phyloP scores from a whole-genome alignment of 2,797 vertebrate genomes.

The Onychomys leucogaster region DNA sequence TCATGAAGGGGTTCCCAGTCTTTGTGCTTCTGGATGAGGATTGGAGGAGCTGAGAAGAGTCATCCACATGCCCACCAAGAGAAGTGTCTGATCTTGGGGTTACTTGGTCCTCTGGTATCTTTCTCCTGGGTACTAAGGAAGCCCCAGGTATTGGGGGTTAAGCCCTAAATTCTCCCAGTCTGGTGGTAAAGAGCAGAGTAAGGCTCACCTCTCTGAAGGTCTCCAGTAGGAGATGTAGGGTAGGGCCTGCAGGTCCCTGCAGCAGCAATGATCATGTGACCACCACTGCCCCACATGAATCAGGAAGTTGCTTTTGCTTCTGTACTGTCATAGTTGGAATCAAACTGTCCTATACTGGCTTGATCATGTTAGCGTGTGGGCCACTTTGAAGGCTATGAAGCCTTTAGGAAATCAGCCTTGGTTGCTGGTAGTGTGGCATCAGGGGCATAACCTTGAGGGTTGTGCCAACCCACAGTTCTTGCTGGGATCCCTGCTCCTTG shows the following conservation, averaged over 20 bases:
- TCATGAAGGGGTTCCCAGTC: not conserved
- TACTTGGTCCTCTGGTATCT: not conserved
- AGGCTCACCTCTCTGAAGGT: not conserved
- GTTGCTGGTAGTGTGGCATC: too few relatives aligned
- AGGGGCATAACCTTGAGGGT: not conserved
- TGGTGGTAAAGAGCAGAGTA: not conserved
- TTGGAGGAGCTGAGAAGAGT: conserved; percentile 24
- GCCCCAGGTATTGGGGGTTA: not conserved
- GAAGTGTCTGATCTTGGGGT: not conserved
- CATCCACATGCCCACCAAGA: not conserved
- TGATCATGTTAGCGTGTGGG: not conserved
- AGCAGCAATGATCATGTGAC: not conserved
- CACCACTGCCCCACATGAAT: not conserved
- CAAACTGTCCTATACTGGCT: not conserved
- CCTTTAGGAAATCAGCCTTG: not conserved
- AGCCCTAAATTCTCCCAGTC: not conserved
- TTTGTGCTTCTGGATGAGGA: conserved; percentile 1
- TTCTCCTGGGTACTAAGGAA: not conserved
- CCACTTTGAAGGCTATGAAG: not conserved
- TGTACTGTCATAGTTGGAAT: not conserved
- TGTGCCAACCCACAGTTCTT: not conserved
- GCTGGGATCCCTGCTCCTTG: not conserved
- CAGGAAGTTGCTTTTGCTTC: not conserved
- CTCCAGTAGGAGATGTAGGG: not conserved
- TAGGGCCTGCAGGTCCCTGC: not conserved